Evolutionary conservation across 2,888 invertebrate species (phyloP).

Genomic region (Acrocyrtus sp.): DNA sequence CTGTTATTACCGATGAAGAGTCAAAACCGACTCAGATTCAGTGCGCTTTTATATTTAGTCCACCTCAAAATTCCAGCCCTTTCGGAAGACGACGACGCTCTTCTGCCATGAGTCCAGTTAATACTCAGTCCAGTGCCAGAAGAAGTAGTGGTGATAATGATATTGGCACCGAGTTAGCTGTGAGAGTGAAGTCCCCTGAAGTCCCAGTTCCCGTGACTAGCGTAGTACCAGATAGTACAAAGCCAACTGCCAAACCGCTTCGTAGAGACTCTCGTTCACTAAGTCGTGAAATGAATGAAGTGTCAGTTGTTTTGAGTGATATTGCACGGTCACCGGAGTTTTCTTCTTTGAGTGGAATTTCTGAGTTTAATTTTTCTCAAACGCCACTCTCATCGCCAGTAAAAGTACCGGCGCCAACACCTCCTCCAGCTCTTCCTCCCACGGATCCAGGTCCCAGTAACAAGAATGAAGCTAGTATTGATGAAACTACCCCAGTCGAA

Average conservation of each 20-base stretch:
- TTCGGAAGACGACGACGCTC: conserved; percentile 13
- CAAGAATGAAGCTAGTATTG: background rate
- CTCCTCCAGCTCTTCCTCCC: background rate
- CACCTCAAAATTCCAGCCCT: background rate
- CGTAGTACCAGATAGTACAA: too few species aligned
- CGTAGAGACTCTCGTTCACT: conserved; percentile 30
- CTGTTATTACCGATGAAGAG: background rate
- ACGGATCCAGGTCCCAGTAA: too few species aligned
- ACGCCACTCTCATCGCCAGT: too few species aligned
- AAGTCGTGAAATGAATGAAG: conserved; percentile 30
- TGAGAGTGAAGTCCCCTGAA: background rate
- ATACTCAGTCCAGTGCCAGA: conserved; percentile 19
- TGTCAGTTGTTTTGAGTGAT: conserved; percentile 38
- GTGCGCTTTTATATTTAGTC: background rate
- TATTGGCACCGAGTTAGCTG: background rate
- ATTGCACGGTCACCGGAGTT: conserved; percentile 14
- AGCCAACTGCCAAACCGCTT: background rate
- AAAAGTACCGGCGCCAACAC: conserved; percentile 2
- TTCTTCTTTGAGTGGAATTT: background rate
- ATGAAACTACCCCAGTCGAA: background rate
- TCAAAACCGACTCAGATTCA: background rate
- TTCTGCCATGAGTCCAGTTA: conserved; percentile 8
- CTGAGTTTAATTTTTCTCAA: too few species aligned
- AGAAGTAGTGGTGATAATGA: too few species aligned
- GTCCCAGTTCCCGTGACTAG: background rate